Percentiles rank a stretch among this genome's conserved stretches.
Conservation (phyloP, 2,888 invertebrate species). For the Drosophila yooni region DNA sequence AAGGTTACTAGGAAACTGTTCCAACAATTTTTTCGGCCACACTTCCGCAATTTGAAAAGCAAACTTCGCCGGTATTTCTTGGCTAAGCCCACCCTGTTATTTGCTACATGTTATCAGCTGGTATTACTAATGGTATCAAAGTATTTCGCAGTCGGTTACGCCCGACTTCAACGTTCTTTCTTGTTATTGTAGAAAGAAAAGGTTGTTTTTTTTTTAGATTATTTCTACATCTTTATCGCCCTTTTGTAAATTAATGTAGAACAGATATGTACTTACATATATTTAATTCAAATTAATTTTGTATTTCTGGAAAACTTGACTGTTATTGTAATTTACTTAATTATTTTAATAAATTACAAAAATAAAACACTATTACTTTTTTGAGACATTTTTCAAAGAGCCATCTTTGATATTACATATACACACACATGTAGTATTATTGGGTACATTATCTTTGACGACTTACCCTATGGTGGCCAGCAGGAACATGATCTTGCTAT, state of each 20-base stretch:
- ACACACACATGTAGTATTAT: neutral
- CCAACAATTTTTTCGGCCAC: too few relatives aligned
- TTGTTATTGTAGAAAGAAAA: too few relatives aligned
- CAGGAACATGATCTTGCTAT: slow-evolving; percentile 95
- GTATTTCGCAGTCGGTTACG: too few relatives aligned
- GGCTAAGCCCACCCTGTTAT: too few relatives aligned
- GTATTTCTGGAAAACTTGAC: neutral
- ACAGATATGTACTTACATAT: neutral
- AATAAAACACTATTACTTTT: neutral
- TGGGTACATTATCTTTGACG: neutral
- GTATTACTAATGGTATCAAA: too few relatives aligned
- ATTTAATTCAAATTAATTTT: neutral
- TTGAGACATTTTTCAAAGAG: neutral
- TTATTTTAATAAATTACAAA: neutral
- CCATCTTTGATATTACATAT: neutral
- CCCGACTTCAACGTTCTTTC: too few relatives aligned
- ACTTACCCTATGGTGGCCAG: slow-evolving; percentile 93
- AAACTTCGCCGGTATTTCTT: too few relatives aligned
- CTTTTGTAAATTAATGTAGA: neutral
- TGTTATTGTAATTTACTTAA: neutral
- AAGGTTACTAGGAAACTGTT: too few relatives aligned
- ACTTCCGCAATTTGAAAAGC: too few relatives aligned
- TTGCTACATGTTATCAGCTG: too few relatives aligned
- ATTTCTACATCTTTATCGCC: neutral
- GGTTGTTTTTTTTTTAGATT: neutral